Evolutionary conservation across 2,888 invertebrate genomes (phyloP).

Genomic region (Synergus japonicus): DNA sequence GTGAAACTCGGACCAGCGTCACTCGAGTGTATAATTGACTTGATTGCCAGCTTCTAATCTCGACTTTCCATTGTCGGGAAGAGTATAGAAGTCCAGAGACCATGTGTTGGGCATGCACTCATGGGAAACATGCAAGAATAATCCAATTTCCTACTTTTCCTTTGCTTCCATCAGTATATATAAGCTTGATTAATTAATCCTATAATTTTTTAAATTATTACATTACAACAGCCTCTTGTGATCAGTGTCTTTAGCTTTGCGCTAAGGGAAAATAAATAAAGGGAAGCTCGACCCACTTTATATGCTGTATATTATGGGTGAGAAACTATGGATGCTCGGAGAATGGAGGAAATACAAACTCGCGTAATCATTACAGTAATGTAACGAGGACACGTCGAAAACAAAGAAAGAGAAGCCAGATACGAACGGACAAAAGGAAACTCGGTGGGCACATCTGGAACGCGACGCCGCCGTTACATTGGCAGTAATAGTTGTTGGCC

Average conservation of each 20-base stretch:
- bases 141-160: neutral
- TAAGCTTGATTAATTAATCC: neutral
- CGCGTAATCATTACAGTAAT: conserved; percentile 46
- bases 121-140: neutral
- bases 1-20: conserved; percentile 73
- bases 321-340: neutral
- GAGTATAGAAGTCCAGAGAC: conserved; percentile 42
- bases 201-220: neutral
- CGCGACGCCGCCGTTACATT: conserved; percentile 53
- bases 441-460: conserved; percentile 53
- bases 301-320: neutral
- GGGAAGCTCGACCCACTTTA: neutral
- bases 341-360: conserved; percentile 43
- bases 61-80: conserved; percentile 67
- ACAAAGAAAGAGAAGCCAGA: conserved; percentile 47
- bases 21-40: conserved; percentile 77
- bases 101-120: neutral
- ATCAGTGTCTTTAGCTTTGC: no score
- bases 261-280: neutral
- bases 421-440: conserved; percentile 35
- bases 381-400: conserved; percentile 44
- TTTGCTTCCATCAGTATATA: neutral
- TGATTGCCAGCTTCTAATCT: conserved; percentile 77
- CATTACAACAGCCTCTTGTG: neutral
- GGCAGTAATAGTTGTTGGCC: conserved; percentile 61